Conservation (phyloP, 2,113 vertebrate genomes). For the Gymnorhina tibicen region DNA sequence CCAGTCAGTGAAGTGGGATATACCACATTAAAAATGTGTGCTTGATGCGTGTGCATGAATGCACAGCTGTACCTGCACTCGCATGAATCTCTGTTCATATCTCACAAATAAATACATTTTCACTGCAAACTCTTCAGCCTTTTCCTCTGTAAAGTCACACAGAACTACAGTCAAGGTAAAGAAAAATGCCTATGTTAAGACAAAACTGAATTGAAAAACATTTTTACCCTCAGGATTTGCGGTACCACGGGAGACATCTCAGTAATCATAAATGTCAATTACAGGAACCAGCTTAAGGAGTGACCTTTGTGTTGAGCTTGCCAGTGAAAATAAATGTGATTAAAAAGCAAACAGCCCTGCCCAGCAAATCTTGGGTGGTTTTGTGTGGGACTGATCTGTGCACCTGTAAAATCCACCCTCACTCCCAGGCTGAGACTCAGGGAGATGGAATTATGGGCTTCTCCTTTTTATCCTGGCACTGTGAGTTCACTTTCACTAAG, state of each 20-base stretch:
- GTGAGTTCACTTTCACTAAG: neutral
- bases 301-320: slow-evolving; percentile 44
- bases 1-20: neutral
- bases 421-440: neutral
- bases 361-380: neutral
- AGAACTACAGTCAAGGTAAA: neutral
- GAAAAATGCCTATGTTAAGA: neutral
- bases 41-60: neutral
- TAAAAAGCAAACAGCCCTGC: neutral
- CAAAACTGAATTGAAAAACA: neutral
- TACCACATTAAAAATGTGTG: neutral
- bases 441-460: neutral
- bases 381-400: neutral
- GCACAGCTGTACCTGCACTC: too few species aligned
- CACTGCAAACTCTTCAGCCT: neutral
- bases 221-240: neutral
- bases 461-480: neutral
- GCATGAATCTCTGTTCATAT: rapidly evolving
- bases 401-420: neutral
- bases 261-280: slow-evolving; percentile 34
- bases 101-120: neutral
- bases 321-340: neutral
- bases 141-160: neutral
- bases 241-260: neutral
- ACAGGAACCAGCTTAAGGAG: neutral